Evolutionary conservation across 2,888 invertebrate species (phyloP), one percentile per base, ranked within the genome.

Genomic region (Margaritifera margaritifera): DNA sequence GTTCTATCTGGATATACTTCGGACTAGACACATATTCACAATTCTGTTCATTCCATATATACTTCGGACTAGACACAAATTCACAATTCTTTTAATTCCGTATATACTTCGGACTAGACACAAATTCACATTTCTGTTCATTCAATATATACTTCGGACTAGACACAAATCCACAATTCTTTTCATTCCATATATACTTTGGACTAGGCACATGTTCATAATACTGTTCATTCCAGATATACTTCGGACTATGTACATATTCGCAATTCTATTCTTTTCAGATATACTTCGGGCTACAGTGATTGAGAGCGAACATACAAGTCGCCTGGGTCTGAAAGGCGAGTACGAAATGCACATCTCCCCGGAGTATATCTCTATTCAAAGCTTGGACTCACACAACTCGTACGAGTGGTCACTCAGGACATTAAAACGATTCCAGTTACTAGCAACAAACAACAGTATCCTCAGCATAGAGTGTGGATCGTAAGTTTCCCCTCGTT

Each of bases 391-490:
- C 51, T 66, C 62, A 20, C 62, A 69, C 25, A 72, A 74, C 60
- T 74, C 77, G 6, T 75, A 82, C 62, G 79, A 78, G 64, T 85
- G 85, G 85, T 72, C 74, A 42, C 71, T 85, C 2, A 71, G 73
- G 60, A 81, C 77, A 53, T 65, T 85, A 15, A 83, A 80, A 69
- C 69, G 80, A 52, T 85, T 85, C 64, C 77, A 82, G 63, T 71
- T 80, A 64, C 71, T 78, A 51, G 61, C 70, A 15, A 59, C 69
- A 51, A 69, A 66, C 53, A 31, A 31, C 31, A 70, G 78, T 31
- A 73, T 82, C 22, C 64, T 85, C 19, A 71, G 80, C 6, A 81
- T 85, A 6, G 82, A 84, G 62, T 81, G 81, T 73, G 85, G 85
- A 71, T 81, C 84, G 84, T 84, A 78, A 82, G 84, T 82, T 60